Base-by-base conservation (phyloP, 2,888 invertebrate species). In the Platynereis dumerilii region DNA sequence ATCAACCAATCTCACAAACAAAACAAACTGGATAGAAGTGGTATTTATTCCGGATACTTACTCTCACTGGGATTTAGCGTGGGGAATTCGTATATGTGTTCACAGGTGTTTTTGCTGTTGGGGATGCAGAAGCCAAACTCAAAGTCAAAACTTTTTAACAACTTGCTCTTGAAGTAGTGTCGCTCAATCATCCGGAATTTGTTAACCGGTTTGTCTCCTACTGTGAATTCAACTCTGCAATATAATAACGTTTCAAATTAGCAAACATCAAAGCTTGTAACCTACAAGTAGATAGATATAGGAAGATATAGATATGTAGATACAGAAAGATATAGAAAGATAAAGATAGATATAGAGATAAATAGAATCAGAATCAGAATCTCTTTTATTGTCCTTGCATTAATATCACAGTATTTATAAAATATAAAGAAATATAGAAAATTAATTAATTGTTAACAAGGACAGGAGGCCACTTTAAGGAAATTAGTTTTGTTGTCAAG, bases 51-150 rank as follows among this genome's bases (percentile, higher is more conserved):
- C 3, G 24, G 22, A 17, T 56, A 86, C 89, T 89, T 88, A 96
- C 96, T 91, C 79, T 95, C 87, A 78, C 93, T 92, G 60, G 91
- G 88, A 69, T 92, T 90, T 76, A 98, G 87, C 66, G 91, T 88
- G 15, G 98, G 98, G 87, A 99, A 97, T 86, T 98, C 96, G 80
- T 99, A 99, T 85, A 99, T 98, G 85, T 98, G 98, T 86, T 99
- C 98, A 85, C 97, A 97, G 15, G 96, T 95, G 84, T 99, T 99
- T 80, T 92, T 91, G 69, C 96, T 97, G 85, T 93, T 93, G 54
- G 98, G 98, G 86, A 99, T 97, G 85, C 98, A 98, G 85, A 96
- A 99, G 56, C 98, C 98, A 88, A 99, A 99, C 85, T 98, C 96
- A 87, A 99, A 99, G 84, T 99, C 98, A 86, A 99, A 98, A 12